These are phyloP conservation scores for Lepidurus apus DNA, from an alignment of 1,140 invertebrate genomes.

Conservation along the genomic window DNA sequence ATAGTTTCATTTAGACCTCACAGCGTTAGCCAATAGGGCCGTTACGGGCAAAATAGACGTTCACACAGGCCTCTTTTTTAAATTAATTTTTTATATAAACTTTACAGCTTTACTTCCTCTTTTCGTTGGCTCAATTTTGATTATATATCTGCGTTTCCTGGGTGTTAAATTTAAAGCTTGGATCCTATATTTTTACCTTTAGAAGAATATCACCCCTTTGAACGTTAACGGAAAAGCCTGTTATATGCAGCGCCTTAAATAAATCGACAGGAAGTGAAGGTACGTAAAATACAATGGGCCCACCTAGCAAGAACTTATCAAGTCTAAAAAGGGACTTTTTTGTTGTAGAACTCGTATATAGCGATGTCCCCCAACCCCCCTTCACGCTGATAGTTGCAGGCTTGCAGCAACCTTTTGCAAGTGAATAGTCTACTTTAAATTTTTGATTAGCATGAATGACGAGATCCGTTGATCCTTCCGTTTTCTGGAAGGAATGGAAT, in stretches of 20 bases:
- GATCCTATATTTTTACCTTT: not conserved
- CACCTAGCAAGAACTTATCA: not conserved
- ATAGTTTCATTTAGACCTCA: slow-evolving; percentile 19
- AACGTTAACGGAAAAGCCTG: not conserved
- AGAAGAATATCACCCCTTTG: not conserved
- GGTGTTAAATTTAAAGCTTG: not conserved
- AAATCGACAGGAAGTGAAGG: slow-evolving; percentile 6
- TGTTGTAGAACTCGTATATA: no score
- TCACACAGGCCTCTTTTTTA: not conserved
- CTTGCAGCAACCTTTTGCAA: not conserved
- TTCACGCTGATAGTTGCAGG: not conserved
- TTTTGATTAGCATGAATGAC: not conserved
- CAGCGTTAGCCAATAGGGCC: not conserved
- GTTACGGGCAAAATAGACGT: not conserved
- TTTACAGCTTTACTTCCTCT: not conserved
- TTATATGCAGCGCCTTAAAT: slow-evolving; percentile 1
- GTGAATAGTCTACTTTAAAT: not conserved
- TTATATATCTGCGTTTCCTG: not conserved
- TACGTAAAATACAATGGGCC: not conserved
- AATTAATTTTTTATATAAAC: not conserved
- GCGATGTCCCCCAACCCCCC: no score
- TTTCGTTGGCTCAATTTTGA: not conserved
- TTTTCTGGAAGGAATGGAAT: not conserved
- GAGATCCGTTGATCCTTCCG: not conserved
- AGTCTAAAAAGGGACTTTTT: no score